Evolutionary conservation across 2,888 invertebrate genomes (phyloP), one percentile per base, ranked within the genome.

Genomic region (Flexamia atlantica): DNA sequence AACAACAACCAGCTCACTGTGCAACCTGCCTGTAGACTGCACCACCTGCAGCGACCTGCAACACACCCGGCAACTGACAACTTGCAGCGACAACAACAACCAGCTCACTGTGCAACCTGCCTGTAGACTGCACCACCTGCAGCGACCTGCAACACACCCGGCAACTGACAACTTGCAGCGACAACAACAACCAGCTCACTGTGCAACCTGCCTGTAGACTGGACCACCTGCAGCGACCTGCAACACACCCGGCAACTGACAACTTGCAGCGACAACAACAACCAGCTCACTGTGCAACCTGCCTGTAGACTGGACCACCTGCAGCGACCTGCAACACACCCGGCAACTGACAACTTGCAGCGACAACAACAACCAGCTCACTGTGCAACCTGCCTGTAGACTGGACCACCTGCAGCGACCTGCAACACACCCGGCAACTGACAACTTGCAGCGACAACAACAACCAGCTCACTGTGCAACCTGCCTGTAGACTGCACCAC

Each of bases 201-300:
- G 90, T 95, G 95, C 4, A 90, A 92, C 23, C 91, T 91, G 0
- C 96, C 96, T 17, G 93, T 92, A 88, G 94, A 93, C 88, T 94
- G 90, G 90, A 93, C 94, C 3, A 97, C 93, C 90, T 97, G 95
- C 86, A 97, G 92, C 0, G 97, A 95, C 88, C 97, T 96, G 90
- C 0, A 88, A 89, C 82, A 88, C 89, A 95, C 96, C 90, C 20
- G 95, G 4, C 46, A 9, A 46, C 90, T 92, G 90, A 93, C 94
- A 2, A 97, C 93, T 90, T 97, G 95, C 86, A 97, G 92, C 0
- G 97, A n/a, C 95, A 5, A 74, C 96, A 90, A 72, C 95, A n/a
- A n/a, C n/a, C 36, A 36, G n/a, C n/a, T n/a, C 36, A 9, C 36
- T 46, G 7, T 80, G 88, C 81, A 74, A 96, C 90, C 74, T 95